Evolutionary conservation across 2,113 vertebrate genomes (phyloP).

Genomic region (Egretta garzetta): DNA sequence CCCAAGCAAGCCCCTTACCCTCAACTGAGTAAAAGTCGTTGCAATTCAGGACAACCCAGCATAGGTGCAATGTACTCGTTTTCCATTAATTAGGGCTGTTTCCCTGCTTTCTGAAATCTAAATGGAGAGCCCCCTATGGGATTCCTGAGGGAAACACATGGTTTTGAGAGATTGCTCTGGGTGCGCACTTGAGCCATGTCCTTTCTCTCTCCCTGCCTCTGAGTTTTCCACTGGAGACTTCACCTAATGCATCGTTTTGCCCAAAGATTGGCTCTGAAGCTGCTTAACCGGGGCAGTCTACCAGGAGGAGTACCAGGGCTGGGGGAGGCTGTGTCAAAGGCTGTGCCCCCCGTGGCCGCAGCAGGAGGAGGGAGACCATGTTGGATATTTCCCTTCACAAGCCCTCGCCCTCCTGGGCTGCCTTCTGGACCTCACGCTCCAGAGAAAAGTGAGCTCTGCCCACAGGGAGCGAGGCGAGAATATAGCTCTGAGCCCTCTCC

Average conservation of each 20-base stretch:
- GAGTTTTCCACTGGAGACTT: background rate
- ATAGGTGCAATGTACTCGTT: background rate
- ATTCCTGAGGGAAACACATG: background rate
- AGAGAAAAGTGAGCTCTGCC: background rate
- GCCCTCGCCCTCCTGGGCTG: background rate
- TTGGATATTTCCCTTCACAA: background rate
- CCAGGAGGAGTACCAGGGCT: background rate
- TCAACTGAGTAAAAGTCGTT: fast-evolving
- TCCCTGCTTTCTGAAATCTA: background rate
- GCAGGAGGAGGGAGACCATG: background rate
- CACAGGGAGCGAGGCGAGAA: background rate
- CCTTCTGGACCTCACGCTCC: background rate
- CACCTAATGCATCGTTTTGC: background rate
- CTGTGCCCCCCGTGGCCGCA: fast-evolving
- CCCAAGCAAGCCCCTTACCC: background rate
- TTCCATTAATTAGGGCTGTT: background rate
- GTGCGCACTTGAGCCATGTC: fast-evolving
- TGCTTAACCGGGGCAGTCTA: background rate
- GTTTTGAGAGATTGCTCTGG: background rate
- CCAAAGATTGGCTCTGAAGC: background rate
- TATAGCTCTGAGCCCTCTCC: background rate
- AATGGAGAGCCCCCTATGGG: background rate
- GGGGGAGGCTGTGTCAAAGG: background rate
- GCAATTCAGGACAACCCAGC: background rate
- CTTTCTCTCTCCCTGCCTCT: background rate